Percentiles rank a stretch among this genome's conserved stretches.
Evolutionary conservation across 53 echinoderm and acorn worm species (phyloP).

Genomic region (Luidia sarsii): DNA sequence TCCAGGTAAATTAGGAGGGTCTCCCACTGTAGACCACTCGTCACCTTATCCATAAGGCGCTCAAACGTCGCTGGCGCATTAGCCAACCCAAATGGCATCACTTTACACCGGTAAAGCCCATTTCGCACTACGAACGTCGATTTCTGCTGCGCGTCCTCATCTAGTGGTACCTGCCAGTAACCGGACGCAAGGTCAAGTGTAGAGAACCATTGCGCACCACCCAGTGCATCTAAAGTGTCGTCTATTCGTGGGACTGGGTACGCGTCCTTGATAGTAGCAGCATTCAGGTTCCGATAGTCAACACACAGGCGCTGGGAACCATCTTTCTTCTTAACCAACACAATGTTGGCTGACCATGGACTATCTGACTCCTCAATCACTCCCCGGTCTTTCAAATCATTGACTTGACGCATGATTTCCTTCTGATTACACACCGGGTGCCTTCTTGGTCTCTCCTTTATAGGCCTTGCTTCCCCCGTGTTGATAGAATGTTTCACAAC

Average conservation of each 20-base stretch:
- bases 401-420: constrained; percentile 48
- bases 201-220: constrained; percentile 10
- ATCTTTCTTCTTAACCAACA: constrained; percentile 62
- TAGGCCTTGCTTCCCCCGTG: constrained; percentile 34
- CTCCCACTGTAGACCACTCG: not conserved
- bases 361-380: constrained; percentile 59
- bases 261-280: constrained; percentile 57
- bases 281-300: constrained; percentile 52
- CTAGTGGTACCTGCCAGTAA: not conserved
- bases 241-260: constrained; percentile 31
- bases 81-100: not conserved
- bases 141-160: not conserved
- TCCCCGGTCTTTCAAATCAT: constrained; percentile 6
- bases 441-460: constrained; percentile 32
- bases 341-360: constrained; percentile 56
- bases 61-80: not conserved
- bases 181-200: not conserved
- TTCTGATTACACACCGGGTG: constrained; percentile 36
- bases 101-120: constrained; percentile 38
- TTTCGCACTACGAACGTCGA: constrained; percentile 15
- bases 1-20: not conserved
- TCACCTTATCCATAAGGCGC: not conserved
- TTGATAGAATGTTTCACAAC: constrained; percentile 49
- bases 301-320: constrained; percentile 58
- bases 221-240: not conserved